These are phyloP conservation scores for Palythoa caribaeorum DNA, from an alignment of 92 coral and sea anemone genomes.

Conservation along the genomic window DNA sequence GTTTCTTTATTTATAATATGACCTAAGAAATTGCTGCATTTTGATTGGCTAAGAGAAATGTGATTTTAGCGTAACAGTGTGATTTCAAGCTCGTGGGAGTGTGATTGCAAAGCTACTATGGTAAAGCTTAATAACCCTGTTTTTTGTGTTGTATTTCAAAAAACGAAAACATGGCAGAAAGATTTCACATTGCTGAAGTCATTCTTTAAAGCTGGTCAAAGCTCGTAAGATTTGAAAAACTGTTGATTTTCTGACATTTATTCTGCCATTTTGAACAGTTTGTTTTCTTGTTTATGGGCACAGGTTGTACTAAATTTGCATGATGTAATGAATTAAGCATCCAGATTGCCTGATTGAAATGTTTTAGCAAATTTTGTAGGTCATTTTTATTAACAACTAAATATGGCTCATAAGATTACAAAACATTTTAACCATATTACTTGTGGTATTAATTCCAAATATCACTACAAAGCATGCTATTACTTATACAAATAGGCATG, in stretches of 20 bases:
- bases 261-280: not conserved
- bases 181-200: not conserved
- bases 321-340: not conserved
- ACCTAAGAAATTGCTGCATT: no score
- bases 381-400: not conserved
- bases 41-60: no score
- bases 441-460: not conserved
- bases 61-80: no score
- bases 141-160: not conserved
- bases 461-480: no score
- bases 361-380: not conserved
- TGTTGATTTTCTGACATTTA: not conserved
- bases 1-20: no score
- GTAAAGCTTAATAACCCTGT: not conserved
- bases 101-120: not conserved
- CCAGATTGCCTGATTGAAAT: not conserved
- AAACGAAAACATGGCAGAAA: not conserved
- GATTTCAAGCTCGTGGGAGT: no score
- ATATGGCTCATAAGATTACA: not conserved
- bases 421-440: not conserved
- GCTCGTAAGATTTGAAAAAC: not conserved
- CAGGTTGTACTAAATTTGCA: not conserved
- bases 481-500: not conserved
- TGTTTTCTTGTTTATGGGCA: not conserved
- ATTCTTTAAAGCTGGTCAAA: not conserved